Conservation (phyloP, 2,797 vertebrate species). For the Takifugu ocellatus region DNA sequence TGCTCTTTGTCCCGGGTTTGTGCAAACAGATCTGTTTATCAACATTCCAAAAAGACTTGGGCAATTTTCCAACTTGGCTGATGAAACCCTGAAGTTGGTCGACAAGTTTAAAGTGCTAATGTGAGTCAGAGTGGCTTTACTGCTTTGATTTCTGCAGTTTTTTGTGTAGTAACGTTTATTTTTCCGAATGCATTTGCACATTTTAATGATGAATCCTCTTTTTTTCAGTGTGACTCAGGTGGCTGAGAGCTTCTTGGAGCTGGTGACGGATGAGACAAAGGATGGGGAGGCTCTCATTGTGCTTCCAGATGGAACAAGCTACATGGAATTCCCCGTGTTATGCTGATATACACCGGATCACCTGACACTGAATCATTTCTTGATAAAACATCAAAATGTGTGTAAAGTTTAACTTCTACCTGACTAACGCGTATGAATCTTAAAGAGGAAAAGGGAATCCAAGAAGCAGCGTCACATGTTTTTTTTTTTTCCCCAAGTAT, state of each 20-base stretch:
- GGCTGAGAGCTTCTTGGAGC: background rate
- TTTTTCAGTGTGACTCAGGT: background rate
- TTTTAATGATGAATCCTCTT: background rate
- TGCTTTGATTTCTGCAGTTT: too few relatives aligned
- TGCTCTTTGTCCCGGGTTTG: conserved; percentile 53
- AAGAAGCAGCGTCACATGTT: too few relatives aligned
- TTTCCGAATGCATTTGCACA: background rate
- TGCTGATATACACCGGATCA: too few relatives aligned
- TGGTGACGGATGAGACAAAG: background rate
- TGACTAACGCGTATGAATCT: too few relatives aligned
- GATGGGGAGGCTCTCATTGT: background rate
- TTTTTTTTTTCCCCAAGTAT: too few relatives aligned
- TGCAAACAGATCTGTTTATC: conserved; percentile 43
- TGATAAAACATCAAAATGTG: too few relatives aligned
- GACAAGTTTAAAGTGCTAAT: conserved; percentile 8
- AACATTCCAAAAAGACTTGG: conserved; percentile 16
- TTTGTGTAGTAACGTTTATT: background rate
- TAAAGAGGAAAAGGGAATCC: too few relatives aligned
- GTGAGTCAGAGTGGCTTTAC: conserved; percentile 23
- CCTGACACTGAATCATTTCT: too few relatives aligned
- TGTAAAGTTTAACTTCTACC: too few relatives aligned
- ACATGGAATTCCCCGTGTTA: too few relatives aligned
- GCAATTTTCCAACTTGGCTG: conserved; percentile 19
- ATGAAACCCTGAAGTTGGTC: background rate
- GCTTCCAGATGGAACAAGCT: background rate